Evolutionary conservation across 2,888 invertebrate species (phyloP).

Genomic region (Drosophila sordidula): DNA sequence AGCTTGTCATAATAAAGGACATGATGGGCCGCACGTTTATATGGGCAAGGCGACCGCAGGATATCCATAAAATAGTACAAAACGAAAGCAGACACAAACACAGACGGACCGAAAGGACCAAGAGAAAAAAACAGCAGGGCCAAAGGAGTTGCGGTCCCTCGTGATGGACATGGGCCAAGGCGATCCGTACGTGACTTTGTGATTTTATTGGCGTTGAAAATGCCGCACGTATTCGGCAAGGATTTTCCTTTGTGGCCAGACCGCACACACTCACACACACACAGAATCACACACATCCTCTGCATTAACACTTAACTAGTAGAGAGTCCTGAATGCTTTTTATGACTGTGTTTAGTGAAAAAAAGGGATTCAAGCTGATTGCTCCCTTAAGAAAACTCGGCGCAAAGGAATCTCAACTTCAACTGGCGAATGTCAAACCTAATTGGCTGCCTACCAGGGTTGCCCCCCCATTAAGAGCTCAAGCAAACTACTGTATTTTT

Average conservation of each 20-base stretch:
- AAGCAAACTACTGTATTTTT: conserved; percentile 19
- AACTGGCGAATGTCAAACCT: conserved; percentile 49
- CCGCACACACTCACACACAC: conserved; percentile 5
- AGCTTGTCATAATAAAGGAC: conserved; percentile 80
- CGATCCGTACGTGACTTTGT: conserved; percentile 79
- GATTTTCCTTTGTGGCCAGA: conserved; percentile 57
- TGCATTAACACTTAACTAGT: conserved; percentile 78
- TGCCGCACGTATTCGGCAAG: conserved; percentile 72
- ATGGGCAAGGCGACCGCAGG: conserved; percentile 61
- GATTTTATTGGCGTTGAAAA: conserved; percentile 82
- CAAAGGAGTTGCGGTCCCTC: conserved; percentile 16
- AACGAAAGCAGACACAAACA: conserved; percentile 42
- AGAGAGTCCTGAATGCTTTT: conserved; percentile 67
- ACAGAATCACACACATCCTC: conserved; percentile 37
- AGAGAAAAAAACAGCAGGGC: neutral
- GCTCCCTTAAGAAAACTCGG: conserved; percentile 59
- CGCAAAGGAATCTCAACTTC: conserved; percentile 8
- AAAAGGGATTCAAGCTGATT: conserved; percentile 76
- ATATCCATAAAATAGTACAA: conserved; percentile 53
- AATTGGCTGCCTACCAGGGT: conserved; percentile 40
- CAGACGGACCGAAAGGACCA: conserved; percentile 31
- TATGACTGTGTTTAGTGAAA: conserved; percentile 76
- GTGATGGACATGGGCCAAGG: conserved; percentile 73
- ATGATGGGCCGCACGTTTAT: conserved; percentile 58
- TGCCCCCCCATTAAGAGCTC: conserved; percentile 40